phyloP scores from a whole-genome alignment of 2,113 vertebrate species.

The Galbula dea region DNA sequence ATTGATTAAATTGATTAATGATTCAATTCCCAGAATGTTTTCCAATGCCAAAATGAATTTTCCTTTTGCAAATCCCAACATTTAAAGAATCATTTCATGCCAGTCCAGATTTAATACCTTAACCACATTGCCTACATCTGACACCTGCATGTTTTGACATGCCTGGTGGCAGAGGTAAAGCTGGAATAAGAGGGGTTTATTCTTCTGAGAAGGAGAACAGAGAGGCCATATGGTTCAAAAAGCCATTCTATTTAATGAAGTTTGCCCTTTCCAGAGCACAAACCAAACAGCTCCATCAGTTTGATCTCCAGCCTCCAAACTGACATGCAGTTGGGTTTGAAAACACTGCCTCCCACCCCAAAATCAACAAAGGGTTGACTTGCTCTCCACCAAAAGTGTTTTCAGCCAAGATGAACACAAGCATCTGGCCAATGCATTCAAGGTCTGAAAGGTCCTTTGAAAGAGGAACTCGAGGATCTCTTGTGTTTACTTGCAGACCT shows the following conservation, averaged over 20 bases:
- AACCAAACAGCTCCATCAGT: conserved; percentile 46
- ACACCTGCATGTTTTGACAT: neutral
- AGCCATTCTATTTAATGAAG: conserved; percentile 17
- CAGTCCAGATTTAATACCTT: neutral
- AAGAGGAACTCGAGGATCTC: conserved; percentile 20
- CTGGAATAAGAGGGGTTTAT: neutral
- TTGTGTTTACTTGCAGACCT: neutral
- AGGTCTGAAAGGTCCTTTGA: neutral
- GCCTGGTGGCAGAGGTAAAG: neutral
- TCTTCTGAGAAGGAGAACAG: conserved; percentile 29
- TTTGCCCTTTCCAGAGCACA: conserved; percentile 19
- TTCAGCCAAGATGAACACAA: neutral
- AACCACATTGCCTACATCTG: neutral
- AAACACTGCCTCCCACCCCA: conserved; percentile 19
- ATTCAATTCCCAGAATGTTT: neutral
- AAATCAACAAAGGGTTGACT: conserved; percentile 43
- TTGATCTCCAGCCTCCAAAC: conserved; percentile 12
- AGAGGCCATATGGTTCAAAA: conserved; percentile 50
- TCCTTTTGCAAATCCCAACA: neutral
- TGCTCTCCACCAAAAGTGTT: neutral
- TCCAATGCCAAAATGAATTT: neutral
- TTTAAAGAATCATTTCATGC: neutral
- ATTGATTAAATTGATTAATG: too few species aligned
- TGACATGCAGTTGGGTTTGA: conserved; percentile 21
- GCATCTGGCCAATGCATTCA: conserved; percentile 25